These are phyloP conservation scores for Brachypteracias leptosomus DNA, from an alignment of 2,113 vertebrate genomes.

Conservation along the genomic window DNA sequence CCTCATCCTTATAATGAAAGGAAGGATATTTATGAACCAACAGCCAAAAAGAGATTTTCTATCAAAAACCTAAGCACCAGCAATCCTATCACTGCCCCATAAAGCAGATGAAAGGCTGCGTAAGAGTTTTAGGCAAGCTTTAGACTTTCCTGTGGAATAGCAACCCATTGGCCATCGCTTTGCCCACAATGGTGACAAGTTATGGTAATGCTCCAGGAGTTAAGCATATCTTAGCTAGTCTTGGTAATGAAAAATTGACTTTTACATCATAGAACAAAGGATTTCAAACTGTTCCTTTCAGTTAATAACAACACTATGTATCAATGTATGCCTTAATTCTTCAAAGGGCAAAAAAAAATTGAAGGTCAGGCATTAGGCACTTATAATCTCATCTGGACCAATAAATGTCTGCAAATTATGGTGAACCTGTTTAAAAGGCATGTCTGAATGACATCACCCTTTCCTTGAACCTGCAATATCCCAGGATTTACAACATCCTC, in stretches of 20 bases:
- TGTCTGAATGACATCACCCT: conserved; percentile 37
- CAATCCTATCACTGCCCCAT: neutral
- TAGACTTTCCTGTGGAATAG: neutral
- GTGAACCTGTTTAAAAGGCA: conserved; percentile 14
- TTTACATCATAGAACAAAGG: neutral
- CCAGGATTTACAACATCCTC: conserved; percentile 48
- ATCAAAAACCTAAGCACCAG: neutral
- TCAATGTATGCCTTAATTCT: neutral
- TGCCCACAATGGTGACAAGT: neutral
- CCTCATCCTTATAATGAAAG: neutral
- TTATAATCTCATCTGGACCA: conserved; percentile 44
- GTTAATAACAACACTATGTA: neutral
- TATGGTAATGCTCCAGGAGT: neutral
- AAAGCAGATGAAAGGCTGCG: neutral
- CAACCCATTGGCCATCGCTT: neutral
- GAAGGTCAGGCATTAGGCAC: neutral
- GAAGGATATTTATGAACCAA: neutral
- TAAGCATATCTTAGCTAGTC: neutral
- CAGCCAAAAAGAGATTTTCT: neutral
- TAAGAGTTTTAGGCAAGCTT: neutral
- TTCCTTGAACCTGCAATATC: conserved; percentile 14
- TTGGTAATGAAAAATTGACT: neutral
- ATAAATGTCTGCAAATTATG: conserved; percentile 8
- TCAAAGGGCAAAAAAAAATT: neutral
- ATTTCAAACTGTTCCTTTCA: conserved; percentile 3